Evolutionary conservation across 1,140 invertebrate species (phyloP), one percentile per base, ranked within the genome.

Genomic region (Maconellicoccus hirsutus): DNA sequence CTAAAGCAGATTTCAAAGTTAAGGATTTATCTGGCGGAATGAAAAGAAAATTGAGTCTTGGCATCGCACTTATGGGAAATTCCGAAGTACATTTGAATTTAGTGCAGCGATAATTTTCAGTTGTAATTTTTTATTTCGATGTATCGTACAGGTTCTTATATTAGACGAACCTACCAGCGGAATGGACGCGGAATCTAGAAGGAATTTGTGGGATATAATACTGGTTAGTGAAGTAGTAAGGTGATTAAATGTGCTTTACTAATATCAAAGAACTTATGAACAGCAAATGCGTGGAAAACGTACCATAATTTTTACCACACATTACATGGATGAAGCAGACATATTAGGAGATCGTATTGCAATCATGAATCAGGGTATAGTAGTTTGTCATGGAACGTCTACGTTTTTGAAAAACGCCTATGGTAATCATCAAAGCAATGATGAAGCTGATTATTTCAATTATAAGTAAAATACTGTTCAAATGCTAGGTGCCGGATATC

Each of bases 261-360:
- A 38, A 7, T 38, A n/a, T n/a, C n/a, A 19, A 16, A 19, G 3
- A 66, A 25, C 61, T 16, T 25, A 26, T 23, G 3, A 23, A 19
- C 16, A 73, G 72, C 42, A 61, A 33, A 39, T 73, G 27, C 63
- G 72, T 27, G 73, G 73, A 59, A 59, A 71, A 0, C 71, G 73
- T 52, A 96, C 94, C 1, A 91, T 98, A 75, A 80, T 98, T 6
- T 84, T 98, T 0, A 96, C 94, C 1, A 98, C 96, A 0, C 96
- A 98, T 80, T 96, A 94, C 79, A 97, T 98, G 94, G 96, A 98
- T 80, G 96, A 98, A 82, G 96, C 96, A 3, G 96, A 98, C 80
- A 84, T 92, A n/a, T 82, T 98, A 0, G 94, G 94, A 0, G 94
- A 98, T 79, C 84, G 93, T 73, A 93, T 98, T 74, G 92, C 92